A percentile compares a stretch with the other conserved stretches of the same genome.
phyloP scores from a whole-genome alignment of 2,113 vertebrate species.

The Clarias magur region DNA sequence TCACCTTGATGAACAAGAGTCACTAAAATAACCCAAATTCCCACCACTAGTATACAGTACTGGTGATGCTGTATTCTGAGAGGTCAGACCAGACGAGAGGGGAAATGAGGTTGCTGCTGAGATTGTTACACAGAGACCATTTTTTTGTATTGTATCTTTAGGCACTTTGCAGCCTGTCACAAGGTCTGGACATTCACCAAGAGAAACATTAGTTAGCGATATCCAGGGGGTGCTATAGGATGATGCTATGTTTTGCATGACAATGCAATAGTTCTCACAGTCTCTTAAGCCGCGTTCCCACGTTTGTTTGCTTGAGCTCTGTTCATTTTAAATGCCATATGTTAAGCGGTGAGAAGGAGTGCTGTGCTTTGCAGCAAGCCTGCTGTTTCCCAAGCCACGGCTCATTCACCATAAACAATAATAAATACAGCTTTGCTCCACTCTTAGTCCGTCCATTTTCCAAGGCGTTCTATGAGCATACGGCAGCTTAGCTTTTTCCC shows the following conservation, averaged over 20 bases:
- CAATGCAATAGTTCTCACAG: neutral
- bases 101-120: too few species aligned
- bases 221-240: neutral
- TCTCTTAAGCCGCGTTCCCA: neutral
- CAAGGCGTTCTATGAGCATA: neutral
- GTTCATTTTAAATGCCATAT: conserved; percentile 34
- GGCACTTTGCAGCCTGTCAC: too few species aligned
- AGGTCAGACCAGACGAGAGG: too few species aligned
- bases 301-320: conserved; percentile 39
- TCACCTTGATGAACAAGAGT: too few species aligned
- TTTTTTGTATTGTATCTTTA: too few species aligned
- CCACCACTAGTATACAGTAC: too few species aligned
- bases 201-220: neutral
- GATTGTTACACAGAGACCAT: too few species aligned
- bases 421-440: conserved; percentile 31
- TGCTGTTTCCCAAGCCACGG: conserved; percentile 43
- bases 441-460: neutral
- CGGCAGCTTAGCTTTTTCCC: neutral
- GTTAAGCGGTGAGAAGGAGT: conserved; percentile 30
- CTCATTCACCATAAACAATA: conserved; percentile 46
- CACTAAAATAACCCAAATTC: too few species aligned
- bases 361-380: conserved; percentile 31
- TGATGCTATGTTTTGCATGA: neutral
- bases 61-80: too few species aligned
- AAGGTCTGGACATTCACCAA: too few species aligned